A percentile compares a stretch with the other conserved stretches of the same genome.
These are phyloP conservation scores for Clarias fuscus DNA, from an alignment of 2,797 vertebrate species.

Conservation along the genomic window DNA sequence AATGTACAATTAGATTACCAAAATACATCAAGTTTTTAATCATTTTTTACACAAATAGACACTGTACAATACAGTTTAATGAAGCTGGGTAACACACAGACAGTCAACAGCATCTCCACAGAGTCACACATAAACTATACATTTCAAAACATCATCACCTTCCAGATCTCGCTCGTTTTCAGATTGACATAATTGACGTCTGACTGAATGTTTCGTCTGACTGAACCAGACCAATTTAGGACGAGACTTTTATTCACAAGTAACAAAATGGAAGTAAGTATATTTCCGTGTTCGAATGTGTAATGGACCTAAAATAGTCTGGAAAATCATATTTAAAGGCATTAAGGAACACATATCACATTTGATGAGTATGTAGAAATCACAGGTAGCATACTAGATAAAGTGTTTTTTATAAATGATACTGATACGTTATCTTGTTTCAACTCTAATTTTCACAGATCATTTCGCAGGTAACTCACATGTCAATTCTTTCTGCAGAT, in stretches of 20 bases:
- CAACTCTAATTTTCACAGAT: background rate
- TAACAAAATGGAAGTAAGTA: conserved; percentile 30
- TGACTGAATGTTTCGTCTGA: background rate
- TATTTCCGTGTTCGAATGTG: background rate
- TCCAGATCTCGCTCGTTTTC: conserved; percentile 29
- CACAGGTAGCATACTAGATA: background rate
- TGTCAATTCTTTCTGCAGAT: background rate
- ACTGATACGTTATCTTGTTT: too few relatives aligned
- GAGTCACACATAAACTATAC: conserved; percentile 3
- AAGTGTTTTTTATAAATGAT: too few relatives aligned
- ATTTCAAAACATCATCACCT: conserved; percentile 31
- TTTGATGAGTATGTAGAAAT: background rate
- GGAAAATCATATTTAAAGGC: background rate
- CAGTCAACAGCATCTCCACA: conserved; percentile 42
- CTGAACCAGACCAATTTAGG: conserved; percentile 4
- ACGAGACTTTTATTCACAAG: conserved; percentile 15
- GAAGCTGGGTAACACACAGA: conserved; percentile 40
- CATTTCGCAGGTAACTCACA: background rate
- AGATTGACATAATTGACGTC: background rate
- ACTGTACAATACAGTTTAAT: conserved; percentile 30
- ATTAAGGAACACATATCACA: background rate
- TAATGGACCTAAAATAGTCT: background rate
- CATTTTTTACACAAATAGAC: conserved; percentile 45
- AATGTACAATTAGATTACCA: conserved; percentile 64
- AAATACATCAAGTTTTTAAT: conserved; percentile 57